Evolutionary conservation across 2,113 vertebrate species (phyloP).

Genomic region (Chroicocephalus ridibundus): DNA sequence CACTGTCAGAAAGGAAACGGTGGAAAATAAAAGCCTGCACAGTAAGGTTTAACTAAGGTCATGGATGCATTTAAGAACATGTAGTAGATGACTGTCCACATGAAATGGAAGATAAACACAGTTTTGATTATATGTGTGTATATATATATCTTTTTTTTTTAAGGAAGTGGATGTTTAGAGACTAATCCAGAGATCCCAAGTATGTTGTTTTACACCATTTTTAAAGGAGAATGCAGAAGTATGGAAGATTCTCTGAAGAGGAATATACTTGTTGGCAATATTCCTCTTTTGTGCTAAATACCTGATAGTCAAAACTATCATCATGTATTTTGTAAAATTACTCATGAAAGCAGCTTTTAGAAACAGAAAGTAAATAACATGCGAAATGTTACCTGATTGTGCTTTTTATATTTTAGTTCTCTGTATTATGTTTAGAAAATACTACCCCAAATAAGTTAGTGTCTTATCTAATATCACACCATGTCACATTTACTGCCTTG

Average conservation of each 20-base stretch:
- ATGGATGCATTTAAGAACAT: neutral
- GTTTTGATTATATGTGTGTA: neutral
- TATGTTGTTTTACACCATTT: neutral
- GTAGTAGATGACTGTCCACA: neutral
- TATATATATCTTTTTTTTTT: neutral
- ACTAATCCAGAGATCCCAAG: neutral
- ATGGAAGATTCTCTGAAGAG: neutral
- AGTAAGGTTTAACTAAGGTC: slow-evolving; percentile 27
- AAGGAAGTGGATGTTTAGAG: neutral
- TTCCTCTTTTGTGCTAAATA: neutral
- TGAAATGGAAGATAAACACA: neutral
- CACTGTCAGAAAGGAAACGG: neutral
- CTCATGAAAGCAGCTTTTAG: neutral
- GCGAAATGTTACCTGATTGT: neutral
- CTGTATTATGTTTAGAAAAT: neutral
- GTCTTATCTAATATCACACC: neutral
- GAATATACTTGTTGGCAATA: neutral
- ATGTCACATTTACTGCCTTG: neutral
- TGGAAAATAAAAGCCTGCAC: neutral
- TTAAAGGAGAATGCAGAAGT: neutral
- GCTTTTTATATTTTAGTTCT: neutral
- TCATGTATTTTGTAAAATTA: neutral
- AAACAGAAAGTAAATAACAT: neutral
- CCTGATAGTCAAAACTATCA: neutral
- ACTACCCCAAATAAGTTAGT: neutral